These are phyloP conservation scores for Myathropa florea DNA, from an alignment of 2,888 invertebrate genomes.

Conservation along the genomic window DNA sequence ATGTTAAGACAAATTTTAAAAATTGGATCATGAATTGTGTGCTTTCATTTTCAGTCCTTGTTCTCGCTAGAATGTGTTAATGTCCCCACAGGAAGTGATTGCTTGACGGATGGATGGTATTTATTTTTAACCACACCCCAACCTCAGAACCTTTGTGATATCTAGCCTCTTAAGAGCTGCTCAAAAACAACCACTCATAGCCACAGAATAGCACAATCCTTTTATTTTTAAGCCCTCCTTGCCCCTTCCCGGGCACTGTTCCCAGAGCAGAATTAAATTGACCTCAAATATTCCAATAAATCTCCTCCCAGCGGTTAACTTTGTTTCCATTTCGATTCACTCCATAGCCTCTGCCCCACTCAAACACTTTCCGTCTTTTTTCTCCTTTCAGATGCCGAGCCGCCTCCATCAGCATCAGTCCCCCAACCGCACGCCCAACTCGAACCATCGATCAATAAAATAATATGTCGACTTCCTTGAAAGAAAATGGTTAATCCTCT, in stretches of 20 bases:
- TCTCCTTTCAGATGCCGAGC: conserved; percentile 48
- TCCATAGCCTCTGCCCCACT: not conserved
- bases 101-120: too few relatives aligned
- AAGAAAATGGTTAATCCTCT: conserved; percentile 64
- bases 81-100: too few relatives aligned
- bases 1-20: too few relatives aligned
- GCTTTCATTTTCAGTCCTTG: too few relatives aligned
- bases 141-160: too few relatives aligned
- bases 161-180: too few relatives aligned
- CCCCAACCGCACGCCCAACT: not conserved
- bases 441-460: conserved; percentile 4
- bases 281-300: not conserved
- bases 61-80: too few relatives aligned
- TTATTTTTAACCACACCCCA: too few relatives aligned
- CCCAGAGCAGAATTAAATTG: not conserved
- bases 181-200: too few relatives aligned
- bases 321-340: not conserved
- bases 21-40: too few relatives aligned
- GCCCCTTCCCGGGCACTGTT: not conserved
- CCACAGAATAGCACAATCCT: not conserved
- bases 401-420: not conserved
- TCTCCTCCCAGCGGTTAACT: not conserved
- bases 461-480: conserved; percentile 60
- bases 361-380: not conserved
- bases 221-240: not conserved